Evolutionary conservation across 2,113 vertebrate species (phyloP).

Genomic region (Neolamprologus ventralis): DNA sequence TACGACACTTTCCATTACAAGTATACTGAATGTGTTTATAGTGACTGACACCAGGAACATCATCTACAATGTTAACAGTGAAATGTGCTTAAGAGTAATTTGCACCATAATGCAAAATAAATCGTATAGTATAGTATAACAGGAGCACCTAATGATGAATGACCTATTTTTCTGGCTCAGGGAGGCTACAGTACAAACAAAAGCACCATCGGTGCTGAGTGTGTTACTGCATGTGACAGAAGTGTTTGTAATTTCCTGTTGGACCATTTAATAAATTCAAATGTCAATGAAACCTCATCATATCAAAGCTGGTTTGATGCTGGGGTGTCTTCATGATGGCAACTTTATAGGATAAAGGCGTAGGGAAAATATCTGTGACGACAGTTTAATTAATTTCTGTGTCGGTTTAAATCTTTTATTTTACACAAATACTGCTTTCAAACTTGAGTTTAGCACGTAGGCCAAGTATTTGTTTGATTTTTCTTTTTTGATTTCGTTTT

Average conservation of each 20-base stretch:
- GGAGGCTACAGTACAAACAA: neutral
- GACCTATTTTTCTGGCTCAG: neutral
- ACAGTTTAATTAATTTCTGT: neutral
- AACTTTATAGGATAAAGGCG: neutral
- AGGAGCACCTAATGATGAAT: neutral
- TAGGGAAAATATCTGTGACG: neutral
- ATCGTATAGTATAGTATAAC: neutral
- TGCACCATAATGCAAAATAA: neutral
- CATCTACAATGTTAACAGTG: neutral
- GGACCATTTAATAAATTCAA: neutral
- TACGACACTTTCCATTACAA: neutral
- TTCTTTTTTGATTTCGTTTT: rapidly evolving
- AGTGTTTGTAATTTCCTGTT: neutral
- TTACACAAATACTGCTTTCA: neutral
- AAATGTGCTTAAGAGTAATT: neutral
- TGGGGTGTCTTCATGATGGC: neutral
- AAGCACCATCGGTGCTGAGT: neutral
- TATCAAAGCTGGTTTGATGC: neutral
- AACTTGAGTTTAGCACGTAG: neutral
- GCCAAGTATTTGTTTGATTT: neutral
- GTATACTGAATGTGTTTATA: neutral
- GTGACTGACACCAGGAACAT: neutral
- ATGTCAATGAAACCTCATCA: neutral
- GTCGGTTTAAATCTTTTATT: neutral
- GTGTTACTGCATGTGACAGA: neutral